Evolutionary conservation across 2,888 invertebrate species (phyloP).

Genomic region (Drosophila cognata): DNA sequence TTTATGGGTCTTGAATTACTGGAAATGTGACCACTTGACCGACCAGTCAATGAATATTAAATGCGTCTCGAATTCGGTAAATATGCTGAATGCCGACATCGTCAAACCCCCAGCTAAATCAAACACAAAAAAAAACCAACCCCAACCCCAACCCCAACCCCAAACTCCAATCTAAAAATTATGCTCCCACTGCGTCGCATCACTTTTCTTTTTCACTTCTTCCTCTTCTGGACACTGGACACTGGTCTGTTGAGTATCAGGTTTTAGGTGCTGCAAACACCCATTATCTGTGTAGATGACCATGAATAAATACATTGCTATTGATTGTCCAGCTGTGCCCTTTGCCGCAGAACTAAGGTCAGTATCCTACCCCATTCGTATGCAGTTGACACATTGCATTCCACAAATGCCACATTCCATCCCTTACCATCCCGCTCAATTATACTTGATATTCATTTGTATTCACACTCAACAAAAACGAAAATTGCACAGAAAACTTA

Average conservation of each 20-base stretch:
- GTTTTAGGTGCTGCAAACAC: constrained; percentile 4
- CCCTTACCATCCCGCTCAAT: neutral
- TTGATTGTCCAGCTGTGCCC: neutral
- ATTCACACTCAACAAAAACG: too few relatives aligned
- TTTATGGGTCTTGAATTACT: constrained; percentile 57
- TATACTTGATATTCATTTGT: neutral
- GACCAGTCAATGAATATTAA: constrained; percentile 72
- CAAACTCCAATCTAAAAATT: constrained; percentile 26
- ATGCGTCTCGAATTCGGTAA: constrained; percentile 45
- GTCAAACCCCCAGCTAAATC: neutral
- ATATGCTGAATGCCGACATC: constrained; percentile 27
- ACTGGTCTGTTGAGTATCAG: constrained; percentile 6
- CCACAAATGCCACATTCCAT: neutral
- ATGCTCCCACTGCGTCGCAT: constrained; percentile 49
- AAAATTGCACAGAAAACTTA: neutral
- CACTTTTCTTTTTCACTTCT: constrained; percentile 7
- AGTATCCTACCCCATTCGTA: neutral
- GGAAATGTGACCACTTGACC: constrained; percentile 63
- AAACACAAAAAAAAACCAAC: neutral
- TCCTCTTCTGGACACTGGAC: neutral
- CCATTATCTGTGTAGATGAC: constrained; percentile 2
- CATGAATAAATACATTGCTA: neutral
- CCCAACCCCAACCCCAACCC: constrained; percentile 5
- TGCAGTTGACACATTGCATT: neutral
- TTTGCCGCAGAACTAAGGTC: neutral